Evolutionary conservation across 2,113 vertebrate species (phyloP).

Genomic region (Phrynosoma blainvillii): DNA sequence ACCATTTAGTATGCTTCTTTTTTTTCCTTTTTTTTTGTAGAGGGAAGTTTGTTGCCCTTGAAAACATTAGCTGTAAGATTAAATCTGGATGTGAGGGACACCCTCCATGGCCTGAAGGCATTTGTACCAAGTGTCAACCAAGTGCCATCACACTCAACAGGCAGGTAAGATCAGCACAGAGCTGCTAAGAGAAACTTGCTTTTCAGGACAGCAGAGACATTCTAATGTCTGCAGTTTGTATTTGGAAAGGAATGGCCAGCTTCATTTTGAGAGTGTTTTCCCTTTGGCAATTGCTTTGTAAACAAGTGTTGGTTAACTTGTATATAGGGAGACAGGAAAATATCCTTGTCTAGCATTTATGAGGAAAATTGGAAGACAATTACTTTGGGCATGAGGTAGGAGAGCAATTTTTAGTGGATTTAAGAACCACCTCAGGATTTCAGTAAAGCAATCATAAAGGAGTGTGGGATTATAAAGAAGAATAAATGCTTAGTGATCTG

Average conservation of each 20-base stretch:
- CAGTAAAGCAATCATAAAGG: background rate
- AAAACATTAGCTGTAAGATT: conserved; percentile 99
- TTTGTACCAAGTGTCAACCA: conserved; percentile 98
- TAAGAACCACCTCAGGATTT: background rate
- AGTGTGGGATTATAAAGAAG: background rate
- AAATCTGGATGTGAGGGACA: conserved; percentile 97
- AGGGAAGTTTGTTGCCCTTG: conserved; percentile 96
- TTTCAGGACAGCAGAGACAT: background rate
- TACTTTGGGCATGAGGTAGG: background rate
- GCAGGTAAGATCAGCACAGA: conserved; percentile 81
- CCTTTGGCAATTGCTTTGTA: background rate
- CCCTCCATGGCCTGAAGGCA: conserved; percentile 96
- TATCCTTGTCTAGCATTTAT: conserved; percentile 31
- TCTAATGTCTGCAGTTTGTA: background rate
- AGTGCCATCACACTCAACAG: conserved; percentile 97
- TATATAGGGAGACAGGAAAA: background rate
- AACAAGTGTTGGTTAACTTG: background rate
- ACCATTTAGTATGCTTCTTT: background rate
- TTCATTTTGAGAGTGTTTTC: background rate
- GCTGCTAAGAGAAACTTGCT: background rate
- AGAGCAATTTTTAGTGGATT: background rate
- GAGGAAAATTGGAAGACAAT: background rate
- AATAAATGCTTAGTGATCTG: background rate
- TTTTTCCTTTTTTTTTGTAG: conserved; percentile 66
- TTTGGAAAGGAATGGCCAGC: conserved; percentile 10